Conservation (phyloP, 2,113 vertebrate species). For the Emydura subglobosa region DNA sequence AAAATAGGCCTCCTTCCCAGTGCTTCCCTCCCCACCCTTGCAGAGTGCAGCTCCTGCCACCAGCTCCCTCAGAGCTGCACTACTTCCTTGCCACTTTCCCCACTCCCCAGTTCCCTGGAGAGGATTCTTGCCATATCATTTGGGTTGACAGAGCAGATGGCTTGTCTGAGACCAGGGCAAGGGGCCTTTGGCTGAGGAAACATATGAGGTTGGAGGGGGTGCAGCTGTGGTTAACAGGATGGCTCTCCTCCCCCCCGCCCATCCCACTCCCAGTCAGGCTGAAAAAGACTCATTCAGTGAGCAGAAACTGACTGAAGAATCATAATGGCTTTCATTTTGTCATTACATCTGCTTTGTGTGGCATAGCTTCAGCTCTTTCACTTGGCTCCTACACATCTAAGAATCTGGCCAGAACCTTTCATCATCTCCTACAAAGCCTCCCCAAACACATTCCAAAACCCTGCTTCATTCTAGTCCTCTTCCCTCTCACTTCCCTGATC, state of each 20-base stretch:
- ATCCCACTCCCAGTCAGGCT: too few relatives aligned
- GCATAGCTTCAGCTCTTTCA: neutral
- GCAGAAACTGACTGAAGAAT: neutral
- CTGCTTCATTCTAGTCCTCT: neutral
- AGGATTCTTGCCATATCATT: neutral
- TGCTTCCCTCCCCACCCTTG: neutral
- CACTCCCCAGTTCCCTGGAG: neutral
- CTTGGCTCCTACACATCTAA: neutral
- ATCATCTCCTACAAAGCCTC: neutral
- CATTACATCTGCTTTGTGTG: rapidly evolving
- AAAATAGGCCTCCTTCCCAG: neutral
- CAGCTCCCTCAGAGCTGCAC: neutral
- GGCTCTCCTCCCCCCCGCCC: too few relatives aligned
- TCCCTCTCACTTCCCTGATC: neutral
- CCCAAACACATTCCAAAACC: neutral
- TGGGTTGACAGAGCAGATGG: neutral
- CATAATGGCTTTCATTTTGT: neutral
- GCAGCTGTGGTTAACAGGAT: neutral
- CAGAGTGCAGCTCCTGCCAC: neutral
- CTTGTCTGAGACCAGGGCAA: neutral
- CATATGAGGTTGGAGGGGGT: neutral
- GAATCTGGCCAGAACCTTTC: neutral
- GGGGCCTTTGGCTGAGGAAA: neutral
- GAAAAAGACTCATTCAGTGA: neutral
- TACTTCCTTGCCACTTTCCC: neutral